Conservation (phyloP, 1,140 invertebrate species). For the Propsilocerus akamusi region DNA sequence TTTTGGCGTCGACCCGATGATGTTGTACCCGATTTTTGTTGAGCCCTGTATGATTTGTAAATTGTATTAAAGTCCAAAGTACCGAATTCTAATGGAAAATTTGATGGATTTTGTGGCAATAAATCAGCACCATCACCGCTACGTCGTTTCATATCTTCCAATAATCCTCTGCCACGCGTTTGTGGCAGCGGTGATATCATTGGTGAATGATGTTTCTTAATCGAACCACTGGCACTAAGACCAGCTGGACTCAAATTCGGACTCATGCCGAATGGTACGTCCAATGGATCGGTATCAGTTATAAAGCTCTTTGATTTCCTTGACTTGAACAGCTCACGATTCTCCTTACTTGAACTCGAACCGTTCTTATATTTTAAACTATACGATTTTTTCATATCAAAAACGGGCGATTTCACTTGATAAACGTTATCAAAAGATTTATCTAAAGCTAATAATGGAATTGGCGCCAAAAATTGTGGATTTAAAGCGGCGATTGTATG, state of each 20-base stretch:
- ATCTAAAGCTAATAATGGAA: neutral
- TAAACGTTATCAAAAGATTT: conserved; percentile 1
- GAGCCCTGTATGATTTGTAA: neutral
- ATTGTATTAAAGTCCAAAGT: neutral
- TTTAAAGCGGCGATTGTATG: neutral
- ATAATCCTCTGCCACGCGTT: neutral
- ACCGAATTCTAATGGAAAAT: neutral
- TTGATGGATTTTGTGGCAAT: neutral
- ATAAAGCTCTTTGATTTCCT: conserved; percentile 26
- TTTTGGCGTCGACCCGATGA: conserved; percentile 10
- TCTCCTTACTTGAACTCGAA: neutral
- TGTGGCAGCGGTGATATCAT: neutral
- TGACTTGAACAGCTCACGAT: conserved; percentile 18
- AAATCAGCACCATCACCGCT: neutral
- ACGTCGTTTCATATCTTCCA: neutral
- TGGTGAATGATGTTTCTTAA: neutral
- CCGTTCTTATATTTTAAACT: conserved; percentile 9
- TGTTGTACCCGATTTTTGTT: neutral
- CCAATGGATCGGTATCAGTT: conserved; percentile 12
- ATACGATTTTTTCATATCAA: conserved; percentile 16
- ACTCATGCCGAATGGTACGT: neutral
- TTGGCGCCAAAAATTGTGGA: conserved; percentile 1
- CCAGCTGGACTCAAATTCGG: neutral
- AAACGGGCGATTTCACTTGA: conserved; percentile 1
- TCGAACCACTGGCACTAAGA: neutral